phyloP scores from a whole-genome alignment of 2,888 invertebrate genomes.

The Empis stercorea region DNA sequence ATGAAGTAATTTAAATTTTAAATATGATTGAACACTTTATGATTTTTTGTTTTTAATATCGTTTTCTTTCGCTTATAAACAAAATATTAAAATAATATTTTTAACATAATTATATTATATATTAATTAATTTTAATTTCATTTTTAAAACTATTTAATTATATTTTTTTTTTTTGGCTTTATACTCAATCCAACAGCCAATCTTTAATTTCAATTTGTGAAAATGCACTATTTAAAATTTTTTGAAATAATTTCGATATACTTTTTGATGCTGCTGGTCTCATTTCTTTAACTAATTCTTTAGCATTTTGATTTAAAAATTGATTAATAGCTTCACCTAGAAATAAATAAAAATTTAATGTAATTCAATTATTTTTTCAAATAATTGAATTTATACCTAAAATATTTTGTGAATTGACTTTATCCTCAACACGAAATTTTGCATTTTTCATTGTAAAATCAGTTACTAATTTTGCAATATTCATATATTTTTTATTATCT shows the following conservation, averaged over 20 bases:
- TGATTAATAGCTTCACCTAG: slow-evolving; percentile 71
- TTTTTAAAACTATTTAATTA: too few species aligned
- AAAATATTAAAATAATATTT: too few species aligned
- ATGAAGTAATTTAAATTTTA: too few species aligned
- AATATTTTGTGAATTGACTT: slow-evolving; percentile 60
- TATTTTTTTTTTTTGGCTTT: neutral
- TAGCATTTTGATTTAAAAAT: slow-evolving; percentile 66
- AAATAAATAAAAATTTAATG: slow-evolving; percentile 1
- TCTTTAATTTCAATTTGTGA: slow-evolving; percentile 45
- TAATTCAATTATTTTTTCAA: too few species aligned
- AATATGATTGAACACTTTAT: too few species aligned
- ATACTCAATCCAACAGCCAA: neutral
- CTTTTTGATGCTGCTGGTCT: slow-evolving; percentile 59
- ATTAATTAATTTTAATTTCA: too few species aligned
- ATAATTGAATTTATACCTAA: slow-evolving; percentile 45
- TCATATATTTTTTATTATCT: slow-evolving; percentile 51
- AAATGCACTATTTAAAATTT: slow-evolving; percentile 60
- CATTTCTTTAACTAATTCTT: slow-evolving; percentile 73
- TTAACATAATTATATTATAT: too few species aligned
- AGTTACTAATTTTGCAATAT: slow-evolving; percentile 50
- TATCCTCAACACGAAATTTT: slow-evolving; percentile 56
- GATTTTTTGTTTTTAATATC: too few species aligned
- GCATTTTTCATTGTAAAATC: slow-evolving; percentile 60
- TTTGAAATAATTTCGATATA: slow-evolving; percentile 60
- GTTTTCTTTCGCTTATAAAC: too few species aligned